Base-by-base conservation (phyloP, 1,140 invertebrate genomes). In the Drosophila sp. region DNA sequence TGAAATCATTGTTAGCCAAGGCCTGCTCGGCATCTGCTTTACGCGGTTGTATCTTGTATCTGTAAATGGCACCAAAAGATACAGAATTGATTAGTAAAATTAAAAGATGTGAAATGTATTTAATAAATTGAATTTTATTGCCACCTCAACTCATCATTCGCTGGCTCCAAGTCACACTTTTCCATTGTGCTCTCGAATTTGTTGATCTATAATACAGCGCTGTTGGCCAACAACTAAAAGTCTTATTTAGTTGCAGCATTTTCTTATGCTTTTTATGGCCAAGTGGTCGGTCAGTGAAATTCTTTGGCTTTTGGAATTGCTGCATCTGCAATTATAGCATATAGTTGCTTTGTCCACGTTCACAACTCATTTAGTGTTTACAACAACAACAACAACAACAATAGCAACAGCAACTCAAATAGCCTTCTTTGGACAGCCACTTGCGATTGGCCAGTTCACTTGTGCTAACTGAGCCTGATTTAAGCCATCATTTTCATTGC, bases 31-130 rank as follows among this genome's bases (percentile, higher is more conserved):
- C 78, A 83, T 94, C 94, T 41, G 82, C 69, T 72, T 91, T 91
- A 16, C 72, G 90, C 40, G 93, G 93, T 14, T 62, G 80, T 29
- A 95, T 93, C 92, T 95, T 95, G 80, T 95, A 95, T 92, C 95
- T 95, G 83, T 14, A 93, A 93, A 45, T 48, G 5, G 6, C 21
- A 38, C 48, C 0, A 58, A 9, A 4, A 46, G 0, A 2, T 29
- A 32, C 7, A 34, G 4, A 18, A 8, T 14, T 13, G 7, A 27
- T 57, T 34, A 65, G 14, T 27, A 7, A 36, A 56, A 9, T 6
- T n/a, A 1, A 13, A 2, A 36, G 29, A 4, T 18, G n/a, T n/a
- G n/a, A n/a, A n/a, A n/a, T n/a, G n/a, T n/a, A n/a, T n/a, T n/a
- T n/a, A n/a, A n/a, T n/a, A n/a, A n/a, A n/a, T n/a, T n/a, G n/a